A percentile compares a stretch with the other conserved stretches of the same genome.
phyloP scores from a whole-genome alignment of 2,113 vertebrate species.

The Poecilia latipinna region DNA sequence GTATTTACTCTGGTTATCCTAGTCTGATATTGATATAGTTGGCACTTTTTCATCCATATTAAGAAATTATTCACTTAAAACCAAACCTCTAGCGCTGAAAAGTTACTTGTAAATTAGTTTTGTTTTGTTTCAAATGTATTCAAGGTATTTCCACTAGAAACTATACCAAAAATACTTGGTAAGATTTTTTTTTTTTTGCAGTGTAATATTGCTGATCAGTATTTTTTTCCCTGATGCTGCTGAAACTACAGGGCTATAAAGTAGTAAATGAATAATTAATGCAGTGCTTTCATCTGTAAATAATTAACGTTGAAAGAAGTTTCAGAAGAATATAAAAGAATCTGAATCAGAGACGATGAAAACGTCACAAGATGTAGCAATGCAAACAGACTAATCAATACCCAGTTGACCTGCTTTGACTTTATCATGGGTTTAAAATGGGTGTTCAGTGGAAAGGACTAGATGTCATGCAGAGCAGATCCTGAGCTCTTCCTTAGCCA shows the following conservation, averaged over 20 bases:
- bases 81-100: no score
- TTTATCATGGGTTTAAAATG: neutral
- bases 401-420: neutral
- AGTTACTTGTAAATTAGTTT: no score
- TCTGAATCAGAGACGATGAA: neutral
- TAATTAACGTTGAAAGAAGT: neutral
- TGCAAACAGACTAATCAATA: neutral
- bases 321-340: neutral
- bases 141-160: no score
- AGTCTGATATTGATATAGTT: no score
- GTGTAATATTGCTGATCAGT: neutral
- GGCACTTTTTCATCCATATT: no score
- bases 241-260: neutral
- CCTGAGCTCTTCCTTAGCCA: neutral
- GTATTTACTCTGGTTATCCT: no score
- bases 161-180: no score
- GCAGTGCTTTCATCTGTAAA: neutral
- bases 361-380: no score
- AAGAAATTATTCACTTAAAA: no score
- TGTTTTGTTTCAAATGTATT: no score
- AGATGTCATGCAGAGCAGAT: neutral
- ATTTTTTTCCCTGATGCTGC: neutral
- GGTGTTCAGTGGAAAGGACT: neutral
- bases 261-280: neutral
- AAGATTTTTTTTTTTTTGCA: no score